phyloP scores from a whole-genome alignment of 2,888 invertebrate genomes.

The Pammene aurita region DNA sequence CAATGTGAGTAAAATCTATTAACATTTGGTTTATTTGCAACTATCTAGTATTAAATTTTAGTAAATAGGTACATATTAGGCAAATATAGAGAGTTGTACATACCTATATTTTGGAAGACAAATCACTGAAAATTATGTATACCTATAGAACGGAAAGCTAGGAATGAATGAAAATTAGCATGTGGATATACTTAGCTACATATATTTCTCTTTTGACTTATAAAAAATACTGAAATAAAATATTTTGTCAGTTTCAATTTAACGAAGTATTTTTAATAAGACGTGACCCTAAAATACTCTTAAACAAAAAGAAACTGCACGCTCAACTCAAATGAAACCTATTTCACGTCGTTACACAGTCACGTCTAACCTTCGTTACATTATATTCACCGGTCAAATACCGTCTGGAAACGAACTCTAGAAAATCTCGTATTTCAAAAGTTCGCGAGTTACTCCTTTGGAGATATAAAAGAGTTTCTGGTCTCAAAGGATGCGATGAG shows the following conservation, averaged over 20 bases:
- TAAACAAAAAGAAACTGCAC: background rate
- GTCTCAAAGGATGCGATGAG: conserved; percentile 66
- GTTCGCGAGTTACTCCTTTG: conserved; percentile 56
- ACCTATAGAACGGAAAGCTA: no score
- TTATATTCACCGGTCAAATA: conserved; percentile 38
- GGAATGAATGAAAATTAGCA: no score
- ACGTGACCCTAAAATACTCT: background rate
- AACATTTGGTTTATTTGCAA: no score
- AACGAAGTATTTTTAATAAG: background rate
- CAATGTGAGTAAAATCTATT: no score
- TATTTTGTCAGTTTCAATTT: background rate
- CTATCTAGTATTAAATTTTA: no score
- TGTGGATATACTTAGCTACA: no score
- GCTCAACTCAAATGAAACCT: conserved; percentile 17
- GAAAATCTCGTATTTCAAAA: conserved; percentile 55
- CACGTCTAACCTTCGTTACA: conserved; percentile 39
- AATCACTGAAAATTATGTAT: no score
- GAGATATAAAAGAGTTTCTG: conserved; percentile 66
- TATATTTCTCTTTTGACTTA: no score
- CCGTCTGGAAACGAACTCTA: conserved; percentile 42
- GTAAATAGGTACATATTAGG: no score
- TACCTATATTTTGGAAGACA: no score
- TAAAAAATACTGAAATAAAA: no score
- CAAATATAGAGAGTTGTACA: no score
- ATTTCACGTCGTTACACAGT: conserved; percentile 14